Evolutionary conservation across 2,113 vertebrate species (phyloP).

Genomic region (Rhabdomys dilectus): DNA sequence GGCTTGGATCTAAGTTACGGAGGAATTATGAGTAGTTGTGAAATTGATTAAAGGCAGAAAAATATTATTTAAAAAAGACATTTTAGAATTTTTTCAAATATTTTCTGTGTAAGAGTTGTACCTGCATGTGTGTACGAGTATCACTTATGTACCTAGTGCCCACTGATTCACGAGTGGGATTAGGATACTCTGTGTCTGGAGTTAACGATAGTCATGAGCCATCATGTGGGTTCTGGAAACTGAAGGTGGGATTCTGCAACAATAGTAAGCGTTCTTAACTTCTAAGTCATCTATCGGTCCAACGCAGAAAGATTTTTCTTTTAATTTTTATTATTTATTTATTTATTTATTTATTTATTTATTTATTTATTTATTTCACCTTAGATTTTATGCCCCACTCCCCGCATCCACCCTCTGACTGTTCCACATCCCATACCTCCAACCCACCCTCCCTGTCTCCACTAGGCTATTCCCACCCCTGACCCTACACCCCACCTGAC

Average conservation of each 20-base stretch:
- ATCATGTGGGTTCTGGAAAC: background rate
- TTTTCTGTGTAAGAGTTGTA: background rate
- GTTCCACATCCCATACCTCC: no score
- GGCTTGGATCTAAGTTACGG: background rate
- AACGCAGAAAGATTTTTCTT: background rate
- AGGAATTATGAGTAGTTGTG: background rate
- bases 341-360: no score
- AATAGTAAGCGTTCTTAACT: background rate
- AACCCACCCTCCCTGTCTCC: no score
- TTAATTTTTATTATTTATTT: no score
- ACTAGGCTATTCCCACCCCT: no score
- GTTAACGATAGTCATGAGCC: background rate
- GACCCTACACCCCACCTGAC: no score
- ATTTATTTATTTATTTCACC: no score
- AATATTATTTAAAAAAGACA: background rate
- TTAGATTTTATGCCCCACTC: no score
- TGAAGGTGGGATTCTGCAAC: background rate
- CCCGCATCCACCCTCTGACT: no score
- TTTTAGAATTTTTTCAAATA: background rate
- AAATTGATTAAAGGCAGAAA: constrained; percentile 14
- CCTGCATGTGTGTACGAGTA: background rate
- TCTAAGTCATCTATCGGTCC: background rate
- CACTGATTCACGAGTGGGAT: background rate
- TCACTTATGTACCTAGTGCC: background rate
- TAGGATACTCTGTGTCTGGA: background rate